Evolutionary conservation across 1,140 invertebrate species (phyloP).

Genomic region (Zaprionus taronus): DNA sequence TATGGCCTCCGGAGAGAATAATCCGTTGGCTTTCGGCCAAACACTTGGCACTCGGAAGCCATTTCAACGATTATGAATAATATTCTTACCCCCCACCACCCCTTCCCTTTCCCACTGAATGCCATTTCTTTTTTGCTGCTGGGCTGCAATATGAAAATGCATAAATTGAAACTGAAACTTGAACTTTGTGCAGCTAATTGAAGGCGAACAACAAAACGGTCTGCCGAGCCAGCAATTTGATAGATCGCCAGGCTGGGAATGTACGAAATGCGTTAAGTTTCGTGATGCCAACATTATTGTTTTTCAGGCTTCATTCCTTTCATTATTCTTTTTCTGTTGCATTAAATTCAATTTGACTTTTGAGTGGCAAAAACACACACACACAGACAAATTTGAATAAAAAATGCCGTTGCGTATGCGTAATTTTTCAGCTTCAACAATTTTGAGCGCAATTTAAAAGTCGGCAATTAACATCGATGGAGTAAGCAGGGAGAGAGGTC

Average conservation of each 20-base stretch:
- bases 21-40: constrained; percentile 68
- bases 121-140: constrained; percentile 2
- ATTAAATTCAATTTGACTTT: constrained; percentile 72
- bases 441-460: constrained; percentile 67
- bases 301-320: neutral
- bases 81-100: constrained; percentile 12
- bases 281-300: constrained; percentile 31
- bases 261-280: constrained; percentile 31
- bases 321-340: neutral
- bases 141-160: constrained; percentile 57
- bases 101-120: neutral
- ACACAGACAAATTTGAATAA: constrained; percentile 8
- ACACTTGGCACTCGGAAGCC: constrained; percentile 68
- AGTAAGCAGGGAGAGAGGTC: neutral
- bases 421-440: constrained; percentile 48
- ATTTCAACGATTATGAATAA: constrained; percentile 75
- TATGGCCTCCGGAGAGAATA: constrained; percentile 46
- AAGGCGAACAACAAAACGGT: constrained; percentile 39
- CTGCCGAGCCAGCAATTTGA: constrained; percentile 53
- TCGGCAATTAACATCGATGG: constrained; percentile 71
- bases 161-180: constrained; percentile 75
- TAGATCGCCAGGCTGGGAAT: constrained; percentile 45
- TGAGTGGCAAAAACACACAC: constrained; percentile 41
- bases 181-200: constrained; percentile 77
- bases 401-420: constrained; percentile 27